phyloP scores from a whole-genome alignment of 2,797 vertebrate genomes.

The Cryptoblepharus egeriae region DNA sequence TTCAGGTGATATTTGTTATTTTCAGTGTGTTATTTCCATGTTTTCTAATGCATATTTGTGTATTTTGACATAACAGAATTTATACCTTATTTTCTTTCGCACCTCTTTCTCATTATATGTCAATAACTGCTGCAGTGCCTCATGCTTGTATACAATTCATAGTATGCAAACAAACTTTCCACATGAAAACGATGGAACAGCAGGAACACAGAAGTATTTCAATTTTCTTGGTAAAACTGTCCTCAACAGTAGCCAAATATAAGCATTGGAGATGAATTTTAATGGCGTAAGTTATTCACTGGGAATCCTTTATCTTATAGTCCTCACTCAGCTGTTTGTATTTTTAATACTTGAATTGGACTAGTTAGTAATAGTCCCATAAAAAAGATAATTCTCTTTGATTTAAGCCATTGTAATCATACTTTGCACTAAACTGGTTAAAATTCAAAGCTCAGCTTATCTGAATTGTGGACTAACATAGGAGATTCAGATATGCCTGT shows the following conservation, averaged over 20 bases:
- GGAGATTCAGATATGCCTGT: slow-evolving; percentile 9
- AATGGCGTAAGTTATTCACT: neutral
- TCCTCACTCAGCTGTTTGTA: neutral
- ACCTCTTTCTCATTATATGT: neutral
- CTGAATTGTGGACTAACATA: neutral
- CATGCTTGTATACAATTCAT: neutral
- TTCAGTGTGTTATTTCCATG: neutral
- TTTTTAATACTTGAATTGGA: neutral
- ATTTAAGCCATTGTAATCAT: neutral
- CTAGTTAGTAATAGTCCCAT: neutral
- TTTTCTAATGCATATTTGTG: rapidly evolving
- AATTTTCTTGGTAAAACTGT: too few species aligned
- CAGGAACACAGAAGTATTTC: neutral
- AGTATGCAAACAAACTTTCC: neutral
- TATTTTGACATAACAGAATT: neutral
- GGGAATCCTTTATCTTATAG: neutral
- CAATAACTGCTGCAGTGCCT: neutral
- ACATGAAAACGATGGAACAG: neutral
- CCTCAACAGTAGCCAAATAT: neutral
- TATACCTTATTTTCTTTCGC: neutral
- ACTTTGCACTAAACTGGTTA: slow-evolving; percentile 1
- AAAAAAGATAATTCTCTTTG: neutral
- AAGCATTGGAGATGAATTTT: neutral
- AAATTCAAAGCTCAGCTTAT: neutral
- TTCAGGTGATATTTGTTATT: neutral